Percentiles rank a stretch among this genome's conserved stretches.
Evolutionary conservation across 2,888 invertebrate genomes (phyloP).

Genomic region (Sesia apiformis): DNA sequence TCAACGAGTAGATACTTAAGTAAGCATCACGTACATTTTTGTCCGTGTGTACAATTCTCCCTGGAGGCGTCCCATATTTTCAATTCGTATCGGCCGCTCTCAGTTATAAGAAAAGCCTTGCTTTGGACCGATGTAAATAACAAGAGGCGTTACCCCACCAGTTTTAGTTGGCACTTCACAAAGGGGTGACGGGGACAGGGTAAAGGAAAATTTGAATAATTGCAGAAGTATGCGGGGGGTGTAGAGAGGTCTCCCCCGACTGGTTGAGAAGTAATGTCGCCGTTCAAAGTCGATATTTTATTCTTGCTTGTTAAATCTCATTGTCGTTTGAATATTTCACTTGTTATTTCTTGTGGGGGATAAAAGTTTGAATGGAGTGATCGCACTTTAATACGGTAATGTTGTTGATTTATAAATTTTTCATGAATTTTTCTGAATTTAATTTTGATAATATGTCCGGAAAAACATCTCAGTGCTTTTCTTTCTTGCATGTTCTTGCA

Average conservation of each 20-base stretch:
- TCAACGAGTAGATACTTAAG: too few species aligned
- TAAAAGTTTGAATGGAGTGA: not conserved
- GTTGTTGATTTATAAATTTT: too few species aligned
- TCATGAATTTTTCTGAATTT: too few species aligned
- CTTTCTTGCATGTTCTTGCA: too few species aligned
- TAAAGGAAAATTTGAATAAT: not conserved
- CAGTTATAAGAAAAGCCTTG: constrained; percentile 56
- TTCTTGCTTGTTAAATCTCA: constrained; percentile 60
- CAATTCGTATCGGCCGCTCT: constrained; percentile 49
- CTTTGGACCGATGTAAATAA: constrained; percentile 37
- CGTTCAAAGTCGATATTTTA: constrained; percentile 58
- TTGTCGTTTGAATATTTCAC: constrained; percentile 47
- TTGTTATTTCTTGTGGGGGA: constrained; percentile 22
- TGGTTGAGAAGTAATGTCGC: constrained; percentile 29
- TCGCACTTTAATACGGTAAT: too few species aligned
- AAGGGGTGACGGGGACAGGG: constrained; percentile 1
- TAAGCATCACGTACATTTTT: not conserved
- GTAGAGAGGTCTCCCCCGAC: constrained; percentile 1
- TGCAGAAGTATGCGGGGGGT: not conserved
- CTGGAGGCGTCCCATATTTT: constrained; percentile 57
- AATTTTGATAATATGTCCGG: too few species aligned
- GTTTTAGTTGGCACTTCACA: constrained; percentile 18
- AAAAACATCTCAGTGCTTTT: too few species aligned
- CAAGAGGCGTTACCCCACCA: constrained; percentile 29
- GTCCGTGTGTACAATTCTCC: constrained; percentile 24